Evolutionary conservation across 2,113 vertebrate species (phyloP).

Genomic region (Hippoglossus stenolepis): DNA sequence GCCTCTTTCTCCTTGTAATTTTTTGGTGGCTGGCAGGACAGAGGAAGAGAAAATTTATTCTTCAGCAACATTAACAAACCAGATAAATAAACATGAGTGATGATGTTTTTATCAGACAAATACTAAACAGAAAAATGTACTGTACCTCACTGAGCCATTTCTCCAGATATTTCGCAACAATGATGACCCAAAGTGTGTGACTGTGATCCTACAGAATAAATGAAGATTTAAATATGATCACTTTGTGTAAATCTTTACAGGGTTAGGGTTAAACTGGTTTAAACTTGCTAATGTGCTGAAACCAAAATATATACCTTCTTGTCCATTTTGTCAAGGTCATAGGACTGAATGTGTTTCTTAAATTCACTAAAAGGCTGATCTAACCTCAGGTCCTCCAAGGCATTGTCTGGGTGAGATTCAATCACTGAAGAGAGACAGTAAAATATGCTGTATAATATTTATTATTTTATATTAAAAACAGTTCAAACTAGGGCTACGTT

Average conservation of each 20-base stretch:
- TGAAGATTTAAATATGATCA: not conserved
- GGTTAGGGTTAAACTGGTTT: not conserved
- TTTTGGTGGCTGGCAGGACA: constrained; percentile 85
- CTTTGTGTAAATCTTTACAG: not conserved
- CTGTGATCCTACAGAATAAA: constrained; percentile 89
- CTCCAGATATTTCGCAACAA: constrained; percentile 92
- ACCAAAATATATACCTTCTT: constrained; percentile 87
- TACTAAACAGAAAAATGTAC: constrained; percentile 12
- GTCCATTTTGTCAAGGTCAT: constrained; percentile 91
- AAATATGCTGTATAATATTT: not conserved
- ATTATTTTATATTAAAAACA: not conserved
- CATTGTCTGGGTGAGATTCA: constrained; percentile 97
- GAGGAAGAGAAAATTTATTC: not conserved
- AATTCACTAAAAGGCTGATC: constrained; percentile 93
- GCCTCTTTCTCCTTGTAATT: constrained; percentile 96
- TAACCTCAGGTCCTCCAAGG: constrained; percentile 92
- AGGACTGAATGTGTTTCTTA: constrained; percentile 88
- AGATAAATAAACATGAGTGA: not conserved
- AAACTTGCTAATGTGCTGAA: not conserved
- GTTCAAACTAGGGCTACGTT: too few species aligned
- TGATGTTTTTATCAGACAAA: not conserved
- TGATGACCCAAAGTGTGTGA: constrained; percentile 96
- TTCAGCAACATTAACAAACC: not conserved
- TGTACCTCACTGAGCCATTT: constrained; percentile 92
- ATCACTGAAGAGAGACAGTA: constrained; percentile 82